Percentiles rank a stretch among this genome's conserved stretches.
Evolutionary conservation across 1,140 invertebrate species (phyloP).

Genomic region (Drosophila repletoides): DNA sequence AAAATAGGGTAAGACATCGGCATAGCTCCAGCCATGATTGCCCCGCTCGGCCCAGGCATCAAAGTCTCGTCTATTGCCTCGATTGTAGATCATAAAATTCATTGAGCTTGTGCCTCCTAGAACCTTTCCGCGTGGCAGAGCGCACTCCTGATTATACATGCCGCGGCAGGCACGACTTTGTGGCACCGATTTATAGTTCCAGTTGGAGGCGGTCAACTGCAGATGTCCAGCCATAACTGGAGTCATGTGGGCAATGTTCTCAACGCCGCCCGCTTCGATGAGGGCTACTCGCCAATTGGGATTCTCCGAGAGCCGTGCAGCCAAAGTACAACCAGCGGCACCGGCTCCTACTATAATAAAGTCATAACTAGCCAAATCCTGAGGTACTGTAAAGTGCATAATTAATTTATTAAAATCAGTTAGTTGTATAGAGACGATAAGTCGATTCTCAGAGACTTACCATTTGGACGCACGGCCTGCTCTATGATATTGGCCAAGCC

Average conservation of each 20-base stretch:
- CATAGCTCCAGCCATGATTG: constrained; percentile 88
- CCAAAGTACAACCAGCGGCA: constrained; percentile 91
- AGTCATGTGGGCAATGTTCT: constrained; percentile 87
- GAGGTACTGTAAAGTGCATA: constrained; percentile 46
- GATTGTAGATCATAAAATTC: constrained; percentile 95
- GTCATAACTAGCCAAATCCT: constrained; percentile 85
- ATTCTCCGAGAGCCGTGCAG: constrained; percentile 87
- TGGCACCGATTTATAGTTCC: constrained; percentile 87
- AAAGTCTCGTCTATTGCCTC: constrained; percentile 90
- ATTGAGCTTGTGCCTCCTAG: constrained; percentile 90
- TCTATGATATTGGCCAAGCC: constrained; percentile 60
- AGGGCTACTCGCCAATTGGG: constrained; percentile 85
- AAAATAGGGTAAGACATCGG: constrained; percentile 88
- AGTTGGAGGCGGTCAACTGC: constrained; percentile 85
- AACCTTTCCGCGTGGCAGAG: constrained; percentile 85
- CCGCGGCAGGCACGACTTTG: constrained; percentile 85
- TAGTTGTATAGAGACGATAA: neutral
- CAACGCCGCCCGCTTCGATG: constrained; percentile 85
- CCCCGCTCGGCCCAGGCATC: constrained; percentile 89
- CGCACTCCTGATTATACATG: constrained; percentile 83
- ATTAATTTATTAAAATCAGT: no score
- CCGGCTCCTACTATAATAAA: constrained; percentile 95
- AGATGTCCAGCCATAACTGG: constrained; percentile 85
- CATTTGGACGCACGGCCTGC: constrained; percentile 44
- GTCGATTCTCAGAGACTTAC: constrained; percentile 12